Base-by-base conservation (phyloP, 2,888 invertebrate genomes). In the Exocentrus adspersus region DNA sequence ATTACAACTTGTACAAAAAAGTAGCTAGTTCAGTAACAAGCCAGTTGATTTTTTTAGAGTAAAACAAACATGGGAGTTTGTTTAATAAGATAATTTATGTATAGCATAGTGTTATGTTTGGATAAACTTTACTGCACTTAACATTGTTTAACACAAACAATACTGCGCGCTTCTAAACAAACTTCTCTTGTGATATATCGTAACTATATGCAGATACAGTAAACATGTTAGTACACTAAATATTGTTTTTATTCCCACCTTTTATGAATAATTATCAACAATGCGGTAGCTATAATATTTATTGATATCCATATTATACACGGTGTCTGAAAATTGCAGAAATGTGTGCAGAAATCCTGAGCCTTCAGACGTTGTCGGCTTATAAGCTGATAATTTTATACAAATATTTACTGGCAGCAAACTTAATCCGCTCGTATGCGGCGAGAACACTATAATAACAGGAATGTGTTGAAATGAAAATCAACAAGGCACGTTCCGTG, bases 401-500 rank as follows among this genome's bases (percentile, higher is more conserved):
- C 57, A 70, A 70, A 70, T 68, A 70, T 70, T 68, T 67, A 65
- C 70, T 61, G 51, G 56, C 58, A 58, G 46, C 70, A 58, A 62
- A 63, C 64, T 64, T 70, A 65, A 67, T 68, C 68, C 58, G 58
- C 52, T 62, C 60, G 62, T 61, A 48, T 45, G 57, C 58, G 59
- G 51, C 58, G 42, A 45, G 65, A 62, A 63, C n/a, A n/a, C 64
- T 65, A 67, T 67, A 70, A 70, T 68, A 72, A 70, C 70, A 69
- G 43, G 54, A 70, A 65, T 63, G 72, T 72, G 72, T 67, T 62
- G 69, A 65, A 69, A 62, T 57, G 57, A 57, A 57, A 62, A 67
- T 60, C 74, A 73, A 70, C 72, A 71, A 72, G 66, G 66, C 66
- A 62, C 53, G 65, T 69, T 68, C 70, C 70, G 71, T 73, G 70